phyloP scores from a whole-genome alignment of 2,797 vertebrate species.

The Rhinella marina region DNA sequence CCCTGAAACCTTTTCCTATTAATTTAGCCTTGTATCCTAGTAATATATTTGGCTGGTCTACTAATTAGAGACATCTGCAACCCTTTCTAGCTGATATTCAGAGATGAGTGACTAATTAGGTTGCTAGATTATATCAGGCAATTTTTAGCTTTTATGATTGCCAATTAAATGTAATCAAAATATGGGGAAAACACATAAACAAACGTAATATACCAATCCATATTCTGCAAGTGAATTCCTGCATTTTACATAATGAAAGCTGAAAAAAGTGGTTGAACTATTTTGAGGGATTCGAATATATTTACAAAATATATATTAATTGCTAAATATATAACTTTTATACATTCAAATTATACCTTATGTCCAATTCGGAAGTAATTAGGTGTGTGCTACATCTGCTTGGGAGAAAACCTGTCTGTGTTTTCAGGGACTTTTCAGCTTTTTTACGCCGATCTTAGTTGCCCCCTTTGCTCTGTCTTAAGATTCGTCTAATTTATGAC shows the following conservation, averaged over 20 bases:
- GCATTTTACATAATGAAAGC: neutral
- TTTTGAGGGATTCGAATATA: neutral
- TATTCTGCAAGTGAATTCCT: neutral
- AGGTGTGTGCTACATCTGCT: no score
- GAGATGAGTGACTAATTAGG: slow-evolving; percentile 58
- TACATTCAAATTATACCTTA: no score
- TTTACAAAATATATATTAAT: neutral
- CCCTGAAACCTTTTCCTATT: slow-evolving; percentile 10
- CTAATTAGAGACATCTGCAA: slow-evolving; percentile 61
- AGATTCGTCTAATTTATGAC: no score
- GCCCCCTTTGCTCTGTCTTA: no score
- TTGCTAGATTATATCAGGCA: slow-evolving; percentile 50
- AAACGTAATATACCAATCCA: slow-evolving; percentile 11
- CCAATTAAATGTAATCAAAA: slow-evolving; percentile 62
- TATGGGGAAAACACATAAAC: slow-evolving; percentile 57
- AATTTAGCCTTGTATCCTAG: slow-evolving; percentile 22
- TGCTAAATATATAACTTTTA: no score
- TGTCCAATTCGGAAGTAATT: no score
- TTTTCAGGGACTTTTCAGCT: no score
- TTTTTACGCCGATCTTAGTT: no score
- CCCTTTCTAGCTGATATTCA: slow-evolving; percentile 49
- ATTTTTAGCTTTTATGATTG: slow-evolving; percentile 57
- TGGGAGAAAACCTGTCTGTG: no score
- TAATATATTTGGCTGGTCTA: slow-evolving; percentile 45
- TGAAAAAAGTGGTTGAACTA: neutral